Base-by-base conservation (phyloP, 1,140 invertebrate species). In the Drosophila mayri region DNA sequence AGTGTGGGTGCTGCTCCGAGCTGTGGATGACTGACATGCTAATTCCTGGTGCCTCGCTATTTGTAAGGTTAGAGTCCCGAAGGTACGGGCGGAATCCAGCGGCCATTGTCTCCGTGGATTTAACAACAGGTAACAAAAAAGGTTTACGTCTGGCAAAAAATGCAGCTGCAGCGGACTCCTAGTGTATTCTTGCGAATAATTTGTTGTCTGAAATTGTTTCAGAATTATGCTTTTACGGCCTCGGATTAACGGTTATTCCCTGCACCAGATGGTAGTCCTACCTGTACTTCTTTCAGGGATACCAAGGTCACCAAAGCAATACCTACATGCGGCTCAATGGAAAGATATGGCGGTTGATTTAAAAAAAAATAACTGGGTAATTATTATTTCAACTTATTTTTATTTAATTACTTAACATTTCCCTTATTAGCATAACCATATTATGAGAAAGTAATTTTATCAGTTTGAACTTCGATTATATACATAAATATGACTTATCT, bases 231-330 rank as follows among this genome's bases (percentile, higher is more conserved):
- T 78, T 82, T 84, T 83, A 83, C 65, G 76, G 61, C 38, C 50
- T 16, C 14, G 70, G 70, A 64, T 82, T 84, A 82, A 82, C 81
- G 49, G 80, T 84, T 73, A 75, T 64, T 74, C 37, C 22, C 11
- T 64, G 78, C 55, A 71, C 64, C 80, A 83, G 80, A 83, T 83
- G 81, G 76, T 41, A 43, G 18, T 16, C 38, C 66, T 72, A 72
- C 68, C 68, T 60, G 67, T 12, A 14, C 11, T 20, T 71, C n/a
- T 16, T 32, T 11, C 14, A 59, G 80, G 32, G 76, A 44, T 84
- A 61, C 20, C 50, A 55, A 67, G 38, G 66, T 22, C 44, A 14
- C 28, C 12, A 18, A 66, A 32, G 18, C 1, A 10, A 32, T 20
- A 50, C 38, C 30, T 28, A 4, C 12, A 25, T 66, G 10, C 18